Percentiles rank a stretch among this genome's conserved stretches.
phyloP scores from a whole-genome alignment of 2,797 vertebrate species.

The Coluber constrictor region DNA sequence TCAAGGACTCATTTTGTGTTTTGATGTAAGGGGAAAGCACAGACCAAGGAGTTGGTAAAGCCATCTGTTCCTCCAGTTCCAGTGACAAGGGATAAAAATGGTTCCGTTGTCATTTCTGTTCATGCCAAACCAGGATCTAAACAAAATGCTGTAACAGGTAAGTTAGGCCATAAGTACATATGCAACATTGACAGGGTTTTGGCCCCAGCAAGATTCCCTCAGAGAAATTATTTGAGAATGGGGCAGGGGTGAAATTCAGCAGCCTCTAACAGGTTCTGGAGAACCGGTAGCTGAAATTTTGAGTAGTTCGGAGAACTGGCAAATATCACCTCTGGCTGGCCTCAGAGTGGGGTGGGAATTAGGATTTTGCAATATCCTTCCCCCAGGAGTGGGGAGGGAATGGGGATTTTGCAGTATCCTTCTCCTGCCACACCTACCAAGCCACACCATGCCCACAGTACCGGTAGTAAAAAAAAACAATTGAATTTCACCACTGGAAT shows the following conservation, averaged over 20 bases:
- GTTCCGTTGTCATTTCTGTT: constrained; percentile 74
- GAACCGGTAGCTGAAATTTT: too few species aligned
- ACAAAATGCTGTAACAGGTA: constrained; percentile 86
- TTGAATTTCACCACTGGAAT: background rate
- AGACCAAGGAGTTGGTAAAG: constrained; percentile 55
- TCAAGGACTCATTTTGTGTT: background rate
- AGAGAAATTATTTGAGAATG: background rate
- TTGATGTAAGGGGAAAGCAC: constrained; percentile 55
- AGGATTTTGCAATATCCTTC: too few species aligned
- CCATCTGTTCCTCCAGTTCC: constrained; percentile 59
- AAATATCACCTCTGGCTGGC: too few species aligned
- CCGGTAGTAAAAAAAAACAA: too few species aligned
- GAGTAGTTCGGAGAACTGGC: too few species aligned
- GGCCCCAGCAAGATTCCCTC: background rate
- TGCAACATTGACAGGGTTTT: background rate
- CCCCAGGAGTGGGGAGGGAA: too few species aligned
- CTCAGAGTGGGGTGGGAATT: too few species aligned
- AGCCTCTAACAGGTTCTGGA: too few species aligned
- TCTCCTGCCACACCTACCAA: too few species aligned
- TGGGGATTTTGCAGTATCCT: too few species aligned
- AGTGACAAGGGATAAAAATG: constrained; percentile 73
- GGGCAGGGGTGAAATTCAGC: too few species aligned
- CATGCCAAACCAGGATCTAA: constrained; percentile 87
- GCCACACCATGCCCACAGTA: too few species aligned
- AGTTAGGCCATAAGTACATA: background rate